Conservation (phyloP, 2,888 invertebrate genomes). For the Lissonota sp. region DNA sequence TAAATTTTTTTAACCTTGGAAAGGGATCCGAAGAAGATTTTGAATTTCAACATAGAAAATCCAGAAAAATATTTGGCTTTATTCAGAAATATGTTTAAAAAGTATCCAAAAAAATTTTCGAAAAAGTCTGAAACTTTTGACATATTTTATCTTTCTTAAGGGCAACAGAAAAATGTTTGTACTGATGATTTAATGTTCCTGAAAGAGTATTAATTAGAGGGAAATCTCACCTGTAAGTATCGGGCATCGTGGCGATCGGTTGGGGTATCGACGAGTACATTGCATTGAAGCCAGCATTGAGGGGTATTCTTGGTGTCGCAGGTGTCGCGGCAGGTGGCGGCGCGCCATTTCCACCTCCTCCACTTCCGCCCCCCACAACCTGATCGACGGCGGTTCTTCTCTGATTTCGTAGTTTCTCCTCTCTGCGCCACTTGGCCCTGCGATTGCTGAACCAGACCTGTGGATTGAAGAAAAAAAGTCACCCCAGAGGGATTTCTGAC, state of each 20-base stretch:
- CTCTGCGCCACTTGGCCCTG: constrained; percentile 99
- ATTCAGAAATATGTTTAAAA: no score
- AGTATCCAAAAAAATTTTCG: no score
- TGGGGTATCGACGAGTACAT: constrained; percentile 98
- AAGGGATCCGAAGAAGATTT: no score
- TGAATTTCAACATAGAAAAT: no score
- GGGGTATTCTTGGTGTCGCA: constrained; percentile 87
- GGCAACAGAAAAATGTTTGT: no score
- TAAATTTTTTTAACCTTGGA: no score
- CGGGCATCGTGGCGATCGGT: constrained; percentile 96
- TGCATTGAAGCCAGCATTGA: constrained; percentile 95
- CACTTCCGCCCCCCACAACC: constrained; percentile 80
- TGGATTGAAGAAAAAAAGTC: constrained; percentile 53
- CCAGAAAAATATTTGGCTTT: no score
- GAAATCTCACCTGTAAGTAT: constrained; percentile 90
- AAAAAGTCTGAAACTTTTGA: no score
- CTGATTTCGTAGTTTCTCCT: constrained; percentile 98
- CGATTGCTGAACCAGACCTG: constrained; percentile 99
- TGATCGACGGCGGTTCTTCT: constrained; percentile 88
- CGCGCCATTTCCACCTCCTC: constrained; percentile 83
- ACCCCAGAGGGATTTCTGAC: constrained; percentile 45
- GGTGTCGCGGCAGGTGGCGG: constrained; percentile 85
- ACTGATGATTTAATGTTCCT: no score
- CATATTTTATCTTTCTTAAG: no score
- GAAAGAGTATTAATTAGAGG: no score